These are phyloP conservation scores for Carlito syrichta DNA, from an alignment of 2,113 vertebrate genomes.

Conservation along the genomic window DNA sequence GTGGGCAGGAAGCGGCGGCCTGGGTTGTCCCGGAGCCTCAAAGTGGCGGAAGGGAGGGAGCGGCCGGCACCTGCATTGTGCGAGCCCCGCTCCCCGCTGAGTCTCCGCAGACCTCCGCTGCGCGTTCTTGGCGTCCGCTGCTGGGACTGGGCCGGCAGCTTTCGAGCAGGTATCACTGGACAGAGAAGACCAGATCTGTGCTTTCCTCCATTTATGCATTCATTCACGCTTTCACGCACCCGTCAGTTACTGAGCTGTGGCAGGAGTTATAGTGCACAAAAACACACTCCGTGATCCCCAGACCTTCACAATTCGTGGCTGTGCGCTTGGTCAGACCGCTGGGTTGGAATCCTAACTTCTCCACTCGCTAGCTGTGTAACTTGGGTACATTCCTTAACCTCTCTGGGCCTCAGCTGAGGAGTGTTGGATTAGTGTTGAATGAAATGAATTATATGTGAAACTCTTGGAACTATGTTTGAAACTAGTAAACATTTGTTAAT, in stretches of 20 bases:
- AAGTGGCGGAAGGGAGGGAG: slow-evolving; percentile 76
- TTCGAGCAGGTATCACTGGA: not conserved
- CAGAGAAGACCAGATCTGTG: not conserved
- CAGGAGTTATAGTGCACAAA: not conserved
- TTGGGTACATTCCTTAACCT: not conserved
- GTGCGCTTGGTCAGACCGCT: not conserved
- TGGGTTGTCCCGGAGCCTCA: slow-evolving; percentile 57
- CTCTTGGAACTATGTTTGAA: not conserved
- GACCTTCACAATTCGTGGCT: not conserved
- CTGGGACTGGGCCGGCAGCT: not conserved
- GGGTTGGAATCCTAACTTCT: not conserved
- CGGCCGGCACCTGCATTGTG: slow-evolving; percentile 72
- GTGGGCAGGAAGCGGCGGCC: slow-evolving; percentile 56
- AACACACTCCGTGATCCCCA: not conserved
- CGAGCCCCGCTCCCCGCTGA: slow-evolving; percentile 38
- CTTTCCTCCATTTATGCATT: not conserved
- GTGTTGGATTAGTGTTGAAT: not conserved
- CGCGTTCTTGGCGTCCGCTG: not conserved
- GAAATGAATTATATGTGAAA: not conserved
- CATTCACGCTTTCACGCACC: not conserved
- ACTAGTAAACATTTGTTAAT: not conserved
- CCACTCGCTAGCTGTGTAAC: not conserved
- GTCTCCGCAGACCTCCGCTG: not conserved
- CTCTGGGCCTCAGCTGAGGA: not conserved
- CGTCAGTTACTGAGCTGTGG: not conserved